Evolutionary conservation across 2,113 vertebrate species (phyloP).

Genomic region (Pedetes capensis): DNA sequence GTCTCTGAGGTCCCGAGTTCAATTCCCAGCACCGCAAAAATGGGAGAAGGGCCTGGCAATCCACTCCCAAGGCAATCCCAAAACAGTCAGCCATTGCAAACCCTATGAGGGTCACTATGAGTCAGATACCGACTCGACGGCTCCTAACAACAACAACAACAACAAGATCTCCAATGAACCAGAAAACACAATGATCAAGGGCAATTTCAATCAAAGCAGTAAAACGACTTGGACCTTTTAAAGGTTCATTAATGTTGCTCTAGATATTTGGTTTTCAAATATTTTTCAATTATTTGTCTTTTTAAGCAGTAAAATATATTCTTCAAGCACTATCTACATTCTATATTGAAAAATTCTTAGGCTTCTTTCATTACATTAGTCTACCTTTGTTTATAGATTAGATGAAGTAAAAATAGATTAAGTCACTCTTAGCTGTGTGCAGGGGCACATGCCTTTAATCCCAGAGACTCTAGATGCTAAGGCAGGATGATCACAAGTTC

Average conservation of each 20-base stretch:
- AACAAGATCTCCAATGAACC: not conserved
- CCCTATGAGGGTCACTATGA: too few species aligned
- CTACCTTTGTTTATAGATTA: not conserved
- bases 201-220: not conserved
- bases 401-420: not conserved
- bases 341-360: not conserved
- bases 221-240: not conserved
- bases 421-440: too few species aligned
- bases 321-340: not conserved
- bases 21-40: too few species aligned
- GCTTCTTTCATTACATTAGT: not conserved
- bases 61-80: too few species aligned
- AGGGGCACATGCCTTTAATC: too few species aligned
- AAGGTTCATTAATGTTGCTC: not conserved
- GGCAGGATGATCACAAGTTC: too few species aligned
- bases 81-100: too few species aligned
- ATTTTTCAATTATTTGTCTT: not conserved
- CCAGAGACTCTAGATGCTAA: too few species aligned
- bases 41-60: too few species aligned
- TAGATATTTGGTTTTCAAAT: not conserved
- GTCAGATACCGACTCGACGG: too few species aligned
- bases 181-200: not conserved
- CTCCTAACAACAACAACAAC: too few species aligned
- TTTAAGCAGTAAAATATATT: not conserved
- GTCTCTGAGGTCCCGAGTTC: too few species aligned